Evolutionary conservation across 2,113 vertebrate species (phyloP).

Genomic region (Pelecanoides urinatrix): DNA sequence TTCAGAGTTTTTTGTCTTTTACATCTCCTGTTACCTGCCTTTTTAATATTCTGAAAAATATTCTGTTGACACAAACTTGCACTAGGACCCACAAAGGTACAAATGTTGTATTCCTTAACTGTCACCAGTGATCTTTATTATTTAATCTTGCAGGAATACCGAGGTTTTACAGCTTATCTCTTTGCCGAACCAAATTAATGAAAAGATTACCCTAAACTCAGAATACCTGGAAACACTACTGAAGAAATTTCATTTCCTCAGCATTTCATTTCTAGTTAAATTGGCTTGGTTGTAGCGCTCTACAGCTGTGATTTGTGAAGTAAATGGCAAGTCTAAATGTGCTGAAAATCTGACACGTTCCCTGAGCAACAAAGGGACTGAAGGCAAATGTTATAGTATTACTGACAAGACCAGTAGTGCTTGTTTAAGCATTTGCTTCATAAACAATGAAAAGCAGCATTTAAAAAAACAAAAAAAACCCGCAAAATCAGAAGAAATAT

Average conservation of each 20-base stretch:
- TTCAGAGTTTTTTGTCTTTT: not conserved
- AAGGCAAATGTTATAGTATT: constrained; percentile 74
- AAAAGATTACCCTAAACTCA: not conserved
- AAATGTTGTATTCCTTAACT: not conserved
- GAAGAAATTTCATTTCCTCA: constrained; percentile 32
- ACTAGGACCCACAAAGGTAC: not conserved
- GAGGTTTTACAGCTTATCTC: constrained; percentile 32
- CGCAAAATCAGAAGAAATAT: not conserved
- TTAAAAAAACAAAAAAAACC: not conserved
- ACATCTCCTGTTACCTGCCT: not conserved
- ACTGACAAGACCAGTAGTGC: constrained; percentile 50
- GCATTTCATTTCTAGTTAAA: constrained; percentile 61
- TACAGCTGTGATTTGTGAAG: constrained; percentile 67
- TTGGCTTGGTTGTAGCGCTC: constrained; percentile 39
- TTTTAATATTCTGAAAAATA: not conserved
- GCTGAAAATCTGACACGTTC: constrained; percentile 62
- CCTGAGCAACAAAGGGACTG: constrained; percentile 67
- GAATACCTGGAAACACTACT: constrained; percentile 35
- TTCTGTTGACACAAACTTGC: not conserved
- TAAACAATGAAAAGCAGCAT: constrained; percentile 50
- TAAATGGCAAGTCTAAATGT: constrained; percentile 68
- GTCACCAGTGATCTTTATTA: constrained; percentile 27
- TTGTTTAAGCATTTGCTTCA: constrained; percentile 65
- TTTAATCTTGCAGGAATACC: constrained; percentile 29
- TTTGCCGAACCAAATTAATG: constrained; percentile 39